Base-by-base conservation (phyloP, 2,797 vertebrate species). In the Acanthiza pusilla region DNA sequence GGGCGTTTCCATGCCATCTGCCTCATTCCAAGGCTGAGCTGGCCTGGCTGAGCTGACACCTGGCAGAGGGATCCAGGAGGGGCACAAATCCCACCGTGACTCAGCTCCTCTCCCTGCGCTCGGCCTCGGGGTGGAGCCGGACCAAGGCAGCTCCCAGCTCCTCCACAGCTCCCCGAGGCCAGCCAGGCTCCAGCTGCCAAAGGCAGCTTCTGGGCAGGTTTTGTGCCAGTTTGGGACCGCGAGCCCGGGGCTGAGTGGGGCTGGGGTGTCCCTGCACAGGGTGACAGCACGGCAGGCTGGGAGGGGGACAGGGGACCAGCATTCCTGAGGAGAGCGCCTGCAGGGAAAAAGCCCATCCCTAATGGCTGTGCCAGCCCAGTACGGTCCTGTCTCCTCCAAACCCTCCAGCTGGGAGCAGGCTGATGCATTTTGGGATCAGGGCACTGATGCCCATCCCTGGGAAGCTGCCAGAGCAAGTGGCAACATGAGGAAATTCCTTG, bases 1-100 rank as follows among this genome's bases (percentile, higher is more conserved):
- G 40, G 5, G 32, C 0, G 0, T 32, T 47, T 60, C 18, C 3
- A 16, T 0, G 22, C 51, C 22, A 43, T 6, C 4, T 0, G 1
- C 16, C 38, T 17, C 57, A 3, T n/a, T 53, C 16, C 26, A 11
- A 11, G 26, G 9, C 53, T 10, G 43, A 65, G 78, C 32, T 12
- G 55, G 73, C 26, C 29, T 38, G 38, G 38, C 38, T 38, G 38
- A 38, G 3, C 43, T 3, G 54, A 22, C 10, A 42, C 55, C 51
- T 1, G 18, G 38, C 17, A 11, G 30, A 48, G 51, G 26, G 51
- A 51, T 53, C n/a, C 7, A 9, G 47, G 30, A 47, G 30, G 30
- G 27, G 22, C 2, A 13, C 0, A 54, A 72, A 67, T 11, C 60
- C 79, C 11, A 34, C 10, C 0, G 0, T 9, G 47, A 66, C 27